Evolutionary conservation across 2,797 vertebrate species (phyloP), one percentile per base, ranked within the genome.

Genomic region (Dicrostonyx torquatus): DNA sequence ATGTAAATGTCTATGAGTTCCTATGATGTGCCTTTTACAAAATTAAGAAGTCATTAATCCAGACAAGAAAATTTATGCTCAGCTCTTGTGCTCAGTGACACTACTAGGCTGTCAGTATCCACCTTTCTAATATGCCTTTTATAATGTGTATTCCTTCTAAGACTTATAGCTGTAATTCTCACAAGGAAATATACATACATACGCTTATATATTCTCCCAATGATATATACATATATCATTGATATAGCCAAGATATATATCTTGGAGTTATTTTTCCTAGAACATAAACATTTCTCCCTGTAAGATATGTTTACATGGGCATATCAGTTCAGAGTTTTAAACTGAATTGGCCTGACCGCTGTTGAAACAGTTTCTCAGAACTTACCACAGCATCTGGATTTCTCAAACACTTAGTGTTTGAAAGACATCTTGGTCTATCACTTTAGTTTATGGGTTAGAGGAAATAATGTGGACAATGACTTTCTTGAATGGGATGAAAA

Each of bases 311-410:
- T 96, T 97, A 97, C 91, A 93, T n/a, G 3, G 83, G 92, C 29
- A 85, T 92, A 88, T 94, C 92, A 66, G 89, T 87, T 98, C 96
- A 96, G 60, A 45, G 76, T 95, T 96, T 95, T 97, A 95, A 97
- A 93, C 70, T 95, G 94, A 96, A 97, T 97, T 96, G 91, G 82
- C 94, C 95, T 95, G 70, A 62, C 58, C 26, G 43, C 62, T 90
- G 91, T 87, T 95, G 68, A 95, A 94, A 91, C 77, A 43, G 12
- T 95, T 90, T 95, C 86, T 48, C 89, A 96, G 95, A 53, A 77
- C 87, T 91, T 96, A 64, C 88, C 58, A 60, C 70, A 93, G 26
- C 60, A 85, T 82, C 79, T 95, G 62, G 68, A 89, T 95, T 89
- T 88, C 62, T 94, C 90, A 96, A 89, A 90, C 50, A 31, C 64